These are phyloP conservation scores for Conus betulinus DNA, from an alignment of 1,140 invertebrate genomes.

Conservation along the genomic window DNA sequence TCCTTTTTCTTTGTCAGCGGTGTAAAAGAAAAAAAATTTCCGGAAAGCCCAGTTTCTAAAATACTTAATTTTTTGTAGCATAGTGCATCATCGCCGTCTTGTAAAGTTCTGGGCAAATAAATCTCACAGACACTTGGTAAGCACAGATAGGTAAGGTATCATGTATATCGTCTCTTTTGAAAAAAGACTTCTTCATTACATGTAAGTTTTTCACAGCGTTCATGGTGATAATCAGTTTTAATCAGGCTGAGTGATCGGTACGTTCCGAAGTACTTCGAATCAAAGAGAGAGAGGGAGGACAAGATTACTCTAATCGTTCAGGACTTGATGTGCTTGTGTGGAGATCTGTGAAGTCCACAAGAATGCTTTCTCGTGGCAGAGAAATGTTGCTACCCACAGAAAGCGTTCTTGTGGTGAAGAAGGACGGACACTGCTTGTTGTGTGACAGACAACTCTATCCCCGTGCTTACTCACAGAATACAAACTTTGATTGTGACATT, in stretches of 20 bases:
- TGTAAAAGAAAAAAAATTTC: no score
- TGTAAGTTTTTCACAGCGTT: not conserved
- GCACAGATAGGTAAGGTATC: not conserved
- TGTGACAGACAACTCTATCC: not conserved
- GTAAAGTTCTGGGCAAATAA: not conserved
- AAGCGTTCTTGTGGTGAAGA: conserved; percentile 14
- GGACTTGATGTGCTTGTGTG: not conserved
- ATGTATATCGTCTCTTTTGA: not conserved
- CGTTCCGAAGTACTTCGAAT: no score
- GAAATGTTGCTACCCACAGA: not conserved
- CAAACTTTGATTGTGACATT: not conserved
- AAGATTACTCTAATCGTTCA: not conserved
- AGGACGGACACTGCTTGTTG: not conserved
- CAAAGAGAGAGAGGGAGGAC: not conserved
- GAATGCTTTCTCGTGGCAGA: not conserved
- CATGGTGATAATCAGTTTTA: no score
- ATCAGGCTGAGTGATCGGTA: no score
- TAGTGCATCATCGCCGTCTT: no score
- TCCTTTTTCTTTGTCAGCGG: no score
- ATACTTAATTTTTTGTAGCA: no score
- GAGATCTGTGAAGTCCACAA: conserved; percentile 5
- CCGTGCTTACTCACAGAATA: not conserved
- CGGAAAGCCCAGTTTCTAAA: no score
- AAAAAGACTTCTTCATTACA: not conserved
- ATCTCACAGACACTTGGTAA: not conserved